phyloP scores from a whole-genome alignment of 2,113 vertebrate genomes.

The Dryoscopus gambensis region DNA sequence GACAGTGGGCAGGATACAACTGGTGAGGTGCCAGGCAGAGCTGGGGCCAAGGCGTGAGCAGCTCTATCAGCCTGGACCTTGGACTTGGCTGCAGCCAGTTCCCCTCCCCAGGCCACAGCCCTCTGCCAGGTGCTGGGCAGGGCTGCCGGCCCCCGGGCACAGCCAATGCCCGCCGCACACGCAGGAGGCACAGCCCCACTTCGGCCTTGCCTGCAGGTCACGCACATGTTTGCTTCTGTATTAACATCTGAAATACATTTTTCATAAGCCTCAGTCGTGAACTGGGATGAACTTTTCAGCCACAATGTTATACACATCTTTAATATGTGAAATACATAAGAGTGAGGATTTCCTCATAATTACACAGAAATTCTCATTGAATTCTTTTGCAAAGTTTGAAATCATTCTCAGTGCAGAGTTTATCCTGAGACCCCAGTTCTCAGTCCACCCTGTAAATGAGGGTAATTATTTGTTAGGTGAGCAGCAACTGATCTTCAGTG shows the following conservation, averaged over 20 bases:
- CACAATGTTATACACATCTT: fast-evolving
- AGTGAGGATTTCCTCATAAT: neutral
- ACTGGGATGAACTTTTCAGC: neutral
- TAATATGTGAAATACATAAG: neutral
- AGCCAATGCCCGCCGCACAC: neutral
- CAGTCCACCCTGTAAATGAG: neutral
- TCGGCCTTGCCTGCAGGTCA: neutral
- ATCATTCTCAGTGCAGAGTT: neutral
- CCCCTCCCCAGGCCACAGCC: fast-evolving
- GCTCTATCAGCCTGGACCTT: neutral
- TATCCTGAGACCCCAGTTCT: neutral
- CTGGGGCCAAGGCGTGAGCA: fast-evolving
- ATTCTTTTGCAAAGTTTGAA: neutral
- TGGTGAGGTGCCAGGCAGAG: neutral
- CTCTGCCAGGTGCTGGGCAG: neutral
- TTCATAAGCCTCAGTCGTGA: neutral
- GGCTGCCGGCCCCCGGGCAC: neutral
- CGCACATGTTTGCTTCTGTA: fast-evolving
- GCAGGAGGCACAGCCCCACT: neutral
- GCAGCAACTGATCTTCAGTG: neutral
- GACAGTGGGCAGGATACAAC: neutral
- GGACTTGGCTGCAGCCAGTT: neutral
- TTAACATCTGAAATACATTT: neutral
- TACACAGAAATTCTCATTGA: neutral
- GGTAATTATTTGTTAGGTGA: neutral